These are phyloP conservation scores for Deroplatys truncata DNA, from an alignment of 2,888 invertebrate species.

Conservation along the genomic window DNA sequence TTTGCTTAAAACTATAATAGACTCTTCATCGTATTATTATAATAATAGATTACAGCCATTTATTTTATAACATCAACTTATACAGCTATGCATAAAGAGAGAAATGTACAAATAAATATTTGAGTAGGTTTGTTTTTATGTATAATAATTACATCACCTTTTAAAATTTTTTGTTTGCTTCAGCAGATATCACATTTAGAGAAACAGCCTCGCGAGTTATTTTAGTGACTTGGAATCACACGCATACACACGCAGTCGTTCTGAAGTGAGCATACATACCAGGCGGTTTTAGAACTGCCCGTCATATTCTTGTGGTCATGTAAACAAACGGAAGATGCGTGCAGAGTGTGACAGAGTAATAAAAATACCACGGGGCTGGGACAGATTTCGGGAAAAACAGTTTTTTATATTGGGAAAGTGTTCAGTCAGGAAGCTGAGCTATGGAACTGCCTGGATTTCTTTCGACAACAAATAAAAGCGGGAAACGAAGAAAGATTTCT, in stretches of 20 bases:
- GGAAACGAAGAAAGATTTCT: not conserved
- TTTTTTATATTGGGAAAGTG: not conserved
- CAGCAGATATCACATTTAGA: conserved; percentile 47
- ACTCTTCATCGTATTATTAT: conserved; percentile 25
- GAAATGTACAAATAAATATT: conserved; percentile 45
- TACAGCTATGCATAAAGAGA: conserved; percentile 40
- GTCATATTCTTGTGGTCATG: not conserved
- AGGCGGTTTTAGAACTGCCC: conserved; percentile 7
- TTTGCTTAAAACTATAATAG: conserved; percentile 35
- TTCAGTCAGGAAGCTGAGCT: not conserved
- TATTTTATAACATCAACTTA: conserved; percentile 41
- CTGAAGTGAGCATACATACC: not conserved
- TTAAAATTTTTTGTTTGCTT: conserved; percentile 20
- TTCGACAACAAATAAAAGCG: not conserved
- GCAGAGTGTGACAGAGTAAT: not conserved
- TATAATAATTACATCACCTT: conserved; percentile 25
- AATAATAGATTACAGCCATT: conserved; percentile 33
- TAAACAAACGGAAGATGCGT: not conserved
- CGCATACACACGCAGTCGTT: not conserved
- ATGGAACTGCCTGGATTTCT: not conserved
- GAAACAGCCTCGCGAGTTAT: conserved; percentile 44
- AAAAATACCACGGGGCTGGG: not conserved
- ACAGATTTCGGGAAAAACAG: not conserved
- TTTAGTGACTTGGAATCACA: not conserved
- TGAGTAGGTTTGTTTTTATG: conserved; percentile 22